Evolutionary conservation across 1,140 invertebrate genomes (phyloP).

Genomic region (Hydropsyche tenuis): DNA sequence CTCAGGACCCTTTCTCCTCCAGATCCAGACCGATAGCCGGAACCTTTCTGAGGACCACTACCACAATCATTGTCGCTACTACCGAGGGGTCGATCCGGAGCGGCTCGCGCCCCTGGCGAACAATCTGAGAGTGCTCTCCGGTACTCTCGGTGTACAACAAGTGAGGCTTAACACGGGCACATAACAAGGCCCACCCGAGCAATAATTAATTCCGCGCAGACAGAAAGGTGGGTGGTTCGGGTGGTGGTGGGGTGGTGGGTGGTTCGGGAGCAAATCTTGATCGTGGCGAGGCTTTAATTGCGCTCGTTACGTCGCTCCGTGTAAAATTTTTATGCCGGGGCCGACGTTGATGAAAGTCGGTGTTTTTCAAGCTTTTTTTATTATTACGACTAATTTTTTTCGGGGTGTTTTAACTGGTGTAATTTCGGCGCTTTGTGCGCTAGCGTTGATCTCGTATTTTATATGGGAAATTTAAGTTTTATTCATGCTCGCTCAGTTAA

Average conservation of each 20-base stretch:
- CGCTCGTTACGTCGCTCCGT: not conserved
- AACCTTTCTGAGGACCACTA: too few relatives aligned
- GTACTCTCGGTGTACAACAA: constrained; percentile 20
- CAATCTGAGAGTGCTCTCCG: constrained; percentile 20
- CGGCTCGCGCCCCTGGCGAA: not conserved
- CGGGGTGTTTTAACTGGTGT: too few relatives aligned
- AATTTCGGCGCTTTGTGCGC: too few relatives aligned
- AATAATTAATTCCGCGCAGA: constrained; percentile 19
- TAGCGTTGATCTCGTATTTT: too few relatives aligned
- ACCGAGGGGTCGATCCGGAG: constrained; percentile 1
- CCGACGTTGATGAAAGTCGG: too few relatives aligned
- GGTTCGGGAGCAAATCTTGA: constrained; percentile 12
- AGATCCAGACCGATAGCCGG: too few relatives aligned
- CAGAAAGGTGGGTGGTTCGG: not conserved
- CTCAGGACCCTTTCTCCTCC: not conserved
- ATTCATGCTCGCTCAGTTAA: too few relatives aligned
- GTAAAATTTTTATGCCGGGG: not conserved
- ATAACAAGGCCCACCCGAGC: constrained; percentile 13
- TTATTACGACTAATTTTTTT: too few relatives aligned
- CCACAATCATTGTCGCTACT: too few relatives aligned
- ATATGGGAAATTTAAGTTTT: too few relatives aligned
- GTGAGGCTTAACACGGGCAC: constrained; percentile 19
- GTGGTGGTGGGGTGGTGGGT: too few relatives aligned
- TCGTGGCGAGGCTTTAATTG: constrained; percentile 10
- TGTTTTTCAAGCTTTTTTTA: too few relatives aligned